Percentiles rank a stretch among this genome's conserved stretches.
phyloP scores from a whole-genome alignment of 2,113 vertebrate species.

The Otocyon megalotis region DNA sequence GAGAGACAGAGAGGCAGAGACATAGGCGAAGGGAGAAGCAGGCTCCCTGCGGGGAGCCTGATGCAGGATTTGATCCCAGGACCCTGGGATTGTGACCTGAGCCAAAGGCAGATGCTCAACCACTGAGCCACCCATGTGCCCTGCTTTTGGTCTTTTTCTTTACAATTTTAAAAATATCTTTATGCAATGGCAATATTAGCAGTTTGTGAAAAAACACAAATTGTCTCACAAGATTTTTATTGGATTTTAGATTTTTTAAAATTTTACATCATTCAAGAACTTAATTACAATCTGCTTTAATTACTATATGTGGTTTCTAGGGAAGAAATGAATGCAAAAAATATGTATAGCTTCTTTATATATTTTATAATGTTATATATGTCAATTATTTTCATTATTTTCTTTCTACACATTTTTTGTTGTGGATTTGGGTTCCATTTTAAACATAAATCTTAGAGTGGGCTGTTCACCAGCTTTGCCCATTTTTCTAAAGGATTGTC shows the following conservation, averaged over 20 bases:
- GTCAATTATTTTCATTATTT: slow-evolving; percentile 1
- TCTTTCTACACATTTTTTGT: neutral
- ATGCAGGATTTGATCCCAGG: no score
- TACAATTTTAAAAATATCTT: neutral
- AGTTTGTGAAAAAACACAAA: neutral
- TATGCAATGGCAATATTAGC: neutral
- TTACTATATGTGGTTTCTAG: neutral
- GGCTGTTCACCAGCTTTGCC: neutral
- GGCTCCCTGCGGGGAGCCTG: no score
- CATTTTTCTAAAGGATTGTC: neutral
- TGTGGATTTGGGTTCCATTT: neutral
- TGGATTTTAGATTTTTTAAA: neutral
- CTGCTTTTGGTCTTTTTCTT: neutral
- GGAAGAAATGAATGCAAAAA: neutral
- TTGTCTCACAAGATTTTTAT: neutral
- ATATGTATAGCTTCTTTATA: neutral
- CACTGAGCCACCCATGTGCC: no score
- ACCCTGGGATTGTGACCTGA: no score
- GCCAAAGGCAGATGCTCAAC: no score
- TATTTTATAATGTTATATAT: neutral
- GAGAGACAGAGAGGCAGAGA: no score
- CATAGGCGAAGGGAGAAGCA: no score
- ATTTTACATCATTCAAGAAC: neutral
- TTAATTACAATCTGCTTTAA: neutral
- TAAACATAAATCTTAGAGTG: neutral